Base-by-base conservation (phyloP, 2,113 vertebrate genomes). In the Gobius niger region DNA sequence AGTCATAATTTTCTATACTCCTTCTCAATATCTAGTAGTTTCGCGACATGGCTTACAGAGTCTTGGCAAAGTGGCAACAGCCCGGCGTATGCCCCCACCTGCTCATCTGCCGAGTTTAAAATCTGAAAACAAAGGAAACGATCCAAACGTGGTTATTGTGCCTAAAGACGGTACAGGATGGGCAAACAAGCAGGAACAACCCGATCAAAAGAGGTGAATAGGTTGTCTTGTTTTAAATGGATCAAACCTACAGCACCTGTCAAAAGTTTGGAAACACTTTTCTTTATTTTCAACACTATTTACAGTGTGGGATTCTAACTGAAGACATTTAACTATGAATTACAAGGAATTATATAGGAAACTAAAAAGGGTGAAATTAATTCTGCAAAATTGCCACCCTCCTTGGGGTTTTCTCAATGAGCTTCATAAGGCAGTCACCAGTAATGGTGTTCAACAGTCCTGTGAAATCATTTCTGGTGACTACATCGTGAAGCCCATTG, bases 81-180 rank as follows among this genome's bases (percentile, higher is more conserved):
- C 97, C 92, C 96, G 98, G 94, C 98, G 98, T 57, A 99, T 99
- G 96, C 97, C 98, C 82, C 98, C 97, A 53, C 98, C 98, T 84
- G 98, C 98, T 92, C 97, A 98, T 91, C 92, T 99, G 91, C 98
- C 98, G 91, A 99, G 98, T 90, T 91, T 99, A 94, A 99, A 99
- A 91, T 98, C 98, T 70, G 98, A 99, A 89, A 98, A 99, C 92
- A 98, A 97, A 98, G 97, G 98, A 95, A 98, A 99, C 98, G 96
- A 99, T 91, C 96, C 97, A 87, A 99, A 98, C 94, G 95, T 99
- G 91, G 92, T 96, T 90, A 98, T 99, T 88, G 96, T 99, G 88
- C 98, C 98, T 89, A 99, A 99, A 93, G 98, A 99, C 98, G 98
- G 98, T 82, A 97, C 98, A 93, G 98, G 98, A 99, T 99, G 98